Evolutionary conservation across 2,888 invertebrate species (phyloP).

Genomic region (Torymus tubicola): DNA sequence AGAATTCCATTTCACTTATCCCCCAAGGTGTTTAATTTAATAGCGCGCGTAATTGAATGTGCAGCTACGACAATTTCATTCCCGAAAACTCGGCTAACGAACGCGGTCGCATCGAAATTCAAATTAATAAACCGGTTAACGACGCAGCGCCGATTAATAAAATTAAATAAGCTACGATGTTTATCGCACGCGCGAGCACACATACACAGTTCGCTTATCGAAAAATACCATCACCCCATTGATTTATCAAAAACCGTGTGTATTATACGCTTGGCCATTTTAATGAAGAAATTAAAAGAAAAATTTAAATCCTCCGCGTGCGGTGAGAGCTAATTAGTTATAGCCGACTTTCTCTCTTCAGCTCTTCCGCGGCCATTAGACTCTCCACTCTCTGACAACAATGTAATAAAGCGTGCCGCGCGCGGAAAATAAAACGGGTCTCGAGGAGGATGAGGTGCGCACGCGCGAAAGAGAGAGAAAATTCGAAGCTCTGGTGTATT

Average conservation of each 20-base stretch:
- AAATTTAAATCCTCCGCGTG: slow-evolving; percentile 5
- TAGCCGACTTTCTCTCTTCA: too few species aligned
- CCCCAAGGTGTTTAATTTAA: background rate
- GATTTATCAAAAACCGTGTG: slow-evolving; percentile 18
- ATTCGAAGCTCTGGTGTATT: slow-evolving; percentile 70
- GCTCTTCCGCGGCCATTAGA: too few species aligned
- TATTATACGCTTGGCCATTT: background rate
- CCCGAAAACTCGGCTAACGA: slow-evolving; percentile 25
- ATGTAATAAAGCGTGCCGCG: slow-evolving; percentile 27
- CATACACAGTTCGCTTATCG: slow-evolving; percentile 2
- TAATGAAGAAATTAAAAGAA: slow-evolving; percentile 13
- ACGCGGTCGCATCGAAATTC: slow-evolving; percentile 1
- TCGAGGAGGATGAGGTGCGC: background rate
- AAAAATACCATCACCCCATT: slow-evolving; percentile 25
- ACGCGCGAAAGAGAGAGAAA: slow-evolving; percentile 45
- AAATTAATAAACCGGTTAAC: slow-evolving; percentile 36
- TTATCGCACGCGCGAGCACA: background rate
- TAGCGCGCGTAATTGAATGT: slow-evolving; percentile 1
- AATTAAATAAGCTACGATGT: slow-evolving; percentile 32
- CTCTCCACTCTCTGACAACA: slow-evolving; percentile 25
- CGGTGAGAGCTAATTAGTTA: slow-evolving; percentile 15
- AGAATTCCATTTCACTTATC: background rate
- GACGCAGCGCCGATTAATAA: slow-evolving; percentile 15
- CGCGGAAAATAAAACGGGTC: slow-evolving; percentile 33
- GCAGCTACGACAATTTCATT: too few species aligned